These are phyloP conservation scores for Oreochromis aureus DNA, from an alignment of 2,113 vertebrate genomes.

Conservation along the genomic window DNA sequence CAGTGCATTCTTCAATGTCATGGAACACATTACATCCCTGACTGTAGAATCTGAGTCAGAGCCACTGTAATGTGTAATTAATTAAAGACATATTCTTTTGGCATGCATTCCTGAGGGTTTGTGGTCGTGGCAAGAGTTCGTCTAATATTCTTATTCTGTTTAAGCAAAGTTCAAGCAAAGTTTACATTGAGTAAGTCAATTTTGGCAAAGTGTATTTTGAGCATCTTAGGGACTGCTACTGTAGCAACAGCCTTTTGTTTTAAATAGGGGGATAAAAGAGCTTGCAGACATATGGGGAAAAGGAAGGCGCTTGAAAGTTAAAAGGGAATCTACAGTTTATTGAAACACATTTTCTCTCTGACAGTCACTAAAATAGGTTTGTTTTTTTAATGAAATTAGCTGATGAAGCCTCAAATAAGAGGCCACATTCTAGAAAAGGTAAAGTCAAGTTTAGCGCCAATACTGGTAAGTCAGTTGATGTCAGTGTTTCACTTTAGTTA, in stretches of 20 bases:
- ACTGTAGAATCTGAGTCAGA: not conserved
- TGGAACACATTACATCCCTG: conserved; percentile 18
- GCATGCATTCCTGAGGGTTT: conserved; percentile 22
- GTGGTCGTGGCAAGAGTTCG: not conserved
- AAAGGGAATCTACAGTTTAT: not conserved
- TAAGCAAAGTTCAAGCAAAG: conserved; percentile 34
- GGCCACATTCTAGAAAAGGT: not conserved
- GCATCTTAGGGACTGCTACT: not conserved
- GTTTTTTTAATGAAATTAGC: not conserved
- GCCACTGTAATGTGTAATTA: conserved; percentile 33
- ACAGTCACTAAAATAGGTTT: not conserved
- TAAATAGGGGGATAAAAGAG: not conserved
- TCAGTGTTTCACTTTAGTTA: not conserved
- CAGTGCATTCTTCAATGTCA: conserved; percentile 6
- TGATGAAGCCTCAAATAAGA: not conserved
- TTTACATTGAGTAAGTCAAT: conserved; percentile 18
- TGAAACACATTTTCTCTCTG: not conserved
- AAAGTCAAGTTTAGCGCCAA: not conserved
- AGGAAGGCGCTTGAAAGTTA: not conserved
- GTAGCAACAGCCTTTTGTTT: not conserved
- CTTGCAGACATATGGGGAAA: not conserved
- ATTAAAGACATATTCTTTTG: conserved; percentile 25
- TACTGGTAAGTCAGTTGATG: not conserved
- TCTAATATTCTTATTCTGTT: not conserved
- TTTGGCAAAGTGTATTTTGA: not conserved